phyloP scores from a whole-genome alignment of 2,888 invertebrate species.

The Carpatolechia fugitivella region DNA sequence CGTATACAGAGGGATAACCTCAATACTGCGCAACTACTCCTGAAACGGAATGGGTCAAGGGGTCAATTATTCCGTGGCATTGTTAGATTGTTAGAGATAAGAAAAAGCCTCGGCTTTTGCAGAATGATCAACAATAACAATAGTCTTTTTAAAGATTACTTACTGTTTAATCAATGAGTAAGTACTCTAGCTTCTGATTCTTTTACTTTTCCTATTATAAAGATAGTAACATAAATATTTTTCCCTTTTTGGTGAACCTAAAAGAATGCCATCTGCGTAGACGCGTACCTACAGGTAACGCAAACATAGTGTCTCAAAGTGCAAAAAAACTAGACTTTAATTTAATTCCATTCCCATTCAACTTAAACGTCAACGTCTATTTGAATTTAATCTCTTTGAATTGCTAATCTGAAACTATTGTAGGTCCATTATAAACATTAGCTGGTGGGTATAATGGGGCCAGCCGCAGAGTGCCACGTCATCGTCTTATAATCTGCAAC shows the following conservation, averaged over 20 bases:
- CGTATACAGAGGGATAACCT: conserved; percentile 7
- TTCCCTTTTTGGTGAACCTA: too few species aligned
- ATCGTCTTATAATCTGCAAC: conserved; percentile 33
- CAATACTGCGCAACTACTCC: background rate
- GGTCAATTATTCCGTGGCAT: background rate
- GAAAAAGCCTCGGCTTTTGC: too few species aligned
- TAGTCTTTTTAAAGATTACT: too few species aligned
- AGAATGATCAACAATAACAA: too few species aligned
- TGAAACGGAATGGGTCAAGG: background rate
- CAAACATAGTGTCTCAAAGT: background rate
- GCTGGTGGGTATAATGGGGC: conserved; percentile 15
- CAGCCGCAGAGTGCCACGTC: conserved; percentile 31
- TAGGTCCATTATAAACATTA: conserved; percentile 20
- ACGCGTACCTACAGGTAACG: too few species aligned
- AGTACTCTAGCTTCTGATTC: too few species aligned
- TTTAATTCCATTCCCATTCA: background rate
- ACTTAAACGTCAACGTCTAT: background rate
- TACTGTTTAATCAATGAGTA: too few species aligned
- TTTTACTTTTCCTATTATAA: too few species aligned
- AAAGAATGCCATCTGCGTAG: too few species aligned
- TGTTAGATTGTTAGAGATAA: too few species aligned
- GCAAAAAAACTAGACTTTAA: background rate
- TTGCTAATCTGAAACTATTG: conserved; percentile 20
- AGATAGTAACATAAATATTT: too few species aligned
- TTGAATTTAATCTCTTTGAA: conserved; percentile 16